Percentiles rank a stretch among this genome's conserved stretches.
Conservation (phyloP, 2,888 invertebrate genomes). For the Pedicia rivosa region DNA sequence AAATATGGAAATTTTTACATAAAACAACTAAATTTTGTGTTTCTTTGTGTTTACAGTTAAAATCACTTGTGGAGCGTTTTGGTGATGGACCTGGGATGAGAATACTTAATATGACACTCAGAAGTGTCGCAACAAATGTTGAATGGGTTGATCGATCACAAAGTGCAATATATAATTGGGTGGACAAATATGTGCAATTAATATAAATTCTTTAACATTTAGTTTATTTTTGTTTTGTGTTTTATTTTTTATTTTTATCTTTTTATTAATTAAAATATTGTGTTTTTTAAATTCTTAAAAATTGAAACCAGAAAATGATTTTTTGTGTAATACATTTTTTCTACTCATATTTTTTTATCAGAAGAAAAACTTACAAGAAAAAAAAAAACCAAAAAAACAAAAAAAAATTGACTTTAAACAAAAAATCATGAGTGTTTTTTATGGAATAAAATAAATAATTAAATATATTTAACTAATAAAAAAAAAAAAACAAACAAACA, state of each 20-base stretch:
- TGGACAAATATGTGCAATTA: conserved; percentile 26
- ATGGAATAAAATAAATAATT: too few relatives aligned
- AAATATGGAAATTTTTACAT: too few relatives aligned
- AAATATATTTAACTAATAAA: neutral
- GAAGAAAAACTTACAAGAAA: neutral
- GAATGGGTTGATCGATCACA: conserved; percentile 31
- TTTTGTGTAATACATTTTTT: too few relatives aligned
- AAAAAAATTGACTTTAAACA: neutral
- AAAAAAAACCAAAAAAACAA: neutral
- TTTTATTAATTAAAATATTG: conserved; percentile 2
- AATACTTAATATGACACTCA: conserved; percentile 29
- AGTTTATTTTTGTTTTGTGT: neutral
- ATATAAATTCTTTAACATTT: neutral
- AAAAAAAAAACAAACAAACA: too few relatives aligned
- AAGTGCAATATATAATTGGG: conserved; percentile 29
- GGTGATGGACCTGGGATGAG: conserved; percentile 31
- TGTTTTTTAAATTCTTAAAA: conserved; percentile 6
- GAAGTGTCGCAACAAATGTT: conserved; percentile 31
- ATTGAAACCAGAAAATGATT: too few relatives aligned
- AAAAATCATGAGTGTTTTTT: neutral
- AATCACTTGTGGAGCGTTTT: conserved; percentile 30
- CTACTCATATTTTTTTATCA: too few relatives aligned
- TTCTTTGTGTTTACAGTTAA: conserved; percentile 26
- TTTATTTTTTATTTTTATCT: conserved; percentile 9
- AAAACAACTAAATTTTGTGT: too few relatives aligned